A percentile compares a stretch with the other conserved stretches of the same genome.
phyloP scores from a whole-genome alignment of 2,888 invertebrate species.

The Cataglyphis albicans region DNA sequence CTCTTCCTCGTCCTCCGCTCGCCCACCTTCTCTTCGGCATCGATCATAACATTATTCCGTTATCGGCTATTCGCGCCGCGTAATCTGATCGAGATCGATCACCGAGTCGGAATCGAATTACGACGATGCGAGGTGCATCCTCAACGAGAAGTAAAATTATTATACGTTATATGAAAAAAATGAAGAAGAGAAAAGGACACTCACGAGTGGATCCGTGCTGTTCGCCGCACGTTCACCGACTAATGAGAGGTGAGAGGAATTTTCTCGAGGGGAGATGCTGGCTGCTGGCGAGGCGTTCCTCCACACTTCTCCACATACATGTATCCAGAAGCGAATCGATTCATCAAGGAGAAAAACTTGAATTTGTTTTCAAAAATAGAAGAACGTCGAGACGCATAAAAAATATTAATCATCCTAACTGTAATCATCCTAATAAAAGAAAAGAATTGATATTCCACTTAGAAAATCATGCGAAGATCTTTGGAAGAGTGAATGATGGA shows the following conservation, averaged over 20 bases:
- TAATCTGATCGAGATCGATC: constrained; percentile 35
- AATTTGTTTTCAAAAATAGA: neutral
- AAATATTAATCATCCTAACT: too few relatives aligned
- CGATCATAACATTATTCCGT: constrained; percentile 47
- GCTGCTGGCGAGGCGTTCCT: constrained; percentile 23
- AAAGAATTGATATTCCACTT: too few relatives aligned
- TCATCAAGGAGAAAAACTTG: neutral
- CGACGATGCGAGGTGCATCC: neutral
- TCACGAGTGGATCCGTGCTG: constrained; percentile 21
- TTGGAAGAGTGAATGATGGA: neutral
- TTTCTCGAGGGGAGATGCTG: constrained; percentile 6
- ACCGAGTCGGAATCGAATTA: constrained; percentile 2
- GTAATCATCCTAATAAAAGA: too few relatives aligned
- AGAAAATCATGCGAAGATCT: neutral
- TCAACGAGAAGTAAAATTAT: constrained; percentile 27
- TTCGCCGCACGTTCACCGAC: constrained; percentile 61
- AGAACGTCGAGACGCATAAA: too few relatives aligned
- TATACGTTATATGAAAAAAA: neutral
- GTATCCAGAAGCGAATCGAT: neutral
- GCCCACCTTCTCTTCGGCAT: neutral
- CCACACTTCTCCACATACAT: constrained; percentile 3
- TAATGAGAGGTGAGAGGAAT: constrained; percentile 62
- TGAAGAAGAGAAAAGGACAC: neutral
- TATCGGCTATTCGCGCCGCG: neutral
- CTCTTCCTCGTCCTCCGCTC: constrained; percentile 52